Conservation (phyloP, 1,140 invertebrate species). For the Drosophila littoralis region DNA sequence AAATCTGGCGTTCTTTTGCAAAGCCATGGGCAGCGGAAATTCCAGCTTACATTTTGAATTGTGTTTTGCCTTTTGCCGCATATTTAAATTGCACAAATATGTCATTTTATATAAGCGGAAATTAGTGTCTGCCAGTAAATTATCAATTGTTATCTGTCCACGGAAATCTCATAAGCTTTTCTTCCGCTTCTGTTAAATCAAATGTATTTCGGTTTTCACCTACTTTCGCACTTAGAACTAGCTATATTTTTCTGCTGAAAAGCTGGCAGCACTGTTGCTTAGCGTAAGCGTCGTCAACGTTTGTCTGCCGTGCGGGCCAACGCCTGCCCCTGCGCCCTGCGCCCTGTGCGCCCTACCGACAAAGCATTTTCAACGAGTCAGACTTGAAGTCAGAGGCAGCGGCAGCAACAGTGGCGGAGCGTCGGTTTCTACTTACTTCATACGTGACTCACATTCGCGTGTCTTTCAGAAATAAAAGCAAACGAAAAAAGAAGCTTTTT, state of each 20-base stretch:
- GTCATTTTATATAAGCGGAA: background rate
- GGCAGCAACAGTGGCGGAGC: conserved; percentile 45
- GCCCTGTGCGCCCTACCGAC: background rate
- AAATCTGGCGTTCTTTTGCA: background rate
- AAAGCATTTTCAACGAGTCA: conserved; percentile 16
- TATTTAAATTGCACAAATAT: background rate
- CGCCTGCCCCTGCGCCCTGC: conserved; percentile 12
- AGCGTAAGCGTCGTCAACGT: conserved; percentile 27
- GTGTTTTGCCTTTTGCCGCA: background rate
- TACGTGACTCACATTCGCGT: conserved; percentile 82
- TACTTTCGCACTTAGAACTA: background rate
- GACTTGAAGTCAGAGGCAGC: conserved; percentile 28
- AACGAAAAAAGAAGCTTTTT: conserved; percentile 62
- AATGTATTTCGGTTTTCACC: too few species aligned
- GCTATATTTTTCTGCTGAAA: background rate
- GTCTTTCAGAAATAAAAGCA: conserved; percentile 80
- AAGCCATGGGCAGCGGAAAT: background rate
- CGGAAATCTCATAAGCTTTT: background rate
- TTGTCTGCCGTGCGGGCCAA: conserved; percentile 27
- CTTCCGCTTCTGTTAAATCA: background rate
- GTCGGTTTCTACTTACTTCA: conserved; percentile 79
- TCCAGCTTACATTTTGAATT: background rate
- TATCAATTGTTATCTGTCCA: background rate
- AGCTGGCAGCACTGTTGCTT: background rate
- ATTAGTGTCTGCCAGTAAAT: background rate